Percentiles rank a stretch among this genome's conserved stretches.
Evolutionary conservation across 2,797 vertebrate genomes (phyloP).

Genomic region (Gambelia wislizenii): DNA sequence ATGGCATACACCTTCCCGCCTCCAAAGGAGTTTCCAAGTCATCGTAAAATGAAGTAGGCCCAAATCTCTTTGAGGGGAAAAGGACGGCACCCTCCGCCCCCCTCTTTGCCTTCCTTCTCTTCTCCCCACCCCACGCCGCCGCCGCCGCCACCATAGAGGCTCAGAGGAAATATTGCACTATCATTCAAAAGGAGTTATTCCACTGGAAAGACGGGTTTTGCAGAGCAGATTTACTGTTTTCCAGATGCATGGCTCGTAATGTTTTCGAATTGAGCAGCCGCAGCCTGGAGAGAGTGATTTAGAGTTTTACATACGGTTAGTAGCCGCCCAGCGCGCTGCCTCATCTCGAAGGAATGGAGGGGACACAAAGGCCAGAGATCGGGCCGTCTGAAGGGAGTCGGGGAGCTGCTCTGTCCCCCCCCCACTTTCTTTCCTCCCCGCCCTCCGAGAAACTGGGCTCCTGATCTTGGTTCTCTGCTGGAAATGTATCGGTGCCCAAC

Average conservation of each 20-base stretch:
- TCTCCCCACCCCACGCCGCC: not conserved
- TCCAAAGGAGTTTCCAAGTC: conserved; percentile 57
- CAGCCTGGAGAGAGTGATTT: conserved; percentile 57
- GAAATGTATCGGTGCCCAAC: conserved; percentile 45
- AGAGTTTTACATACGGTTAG: conserved; percentile 55
- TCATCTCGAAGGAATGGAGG: conserved; percentile 26
- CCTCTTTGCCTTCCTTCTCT: not conserved
- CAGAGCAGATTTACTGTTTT: conserved; percentile 68
- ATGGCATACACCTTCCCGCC: conserved; percentile 53
- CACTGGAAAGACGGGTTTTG: conserved; percentile 66
- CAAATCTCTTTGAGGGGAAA: conserved; percentile 50
- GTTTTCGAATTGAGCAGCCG: conserved; percentile 69
- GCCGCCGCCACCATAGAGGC: conserved; percentile 20
- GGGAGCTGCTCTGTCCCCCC: rapidly evolving
- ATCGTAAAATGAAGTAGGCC: conserved; percentile 70
- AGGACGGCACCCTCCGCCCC: conserved; percentile 27
- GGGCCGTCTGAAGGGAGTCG: not conserved
- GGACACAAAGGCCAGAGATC: not conserved
- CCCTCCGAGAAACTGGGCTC: not conserved
- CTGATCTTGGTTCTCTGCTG: not conserved
- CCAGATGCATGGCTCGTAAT: conserved; percentile 73
- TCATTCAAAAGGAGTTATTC: conserved; percentile 68
- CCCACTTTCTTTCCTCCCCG: rapidly evolving
- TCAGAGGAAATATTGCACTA: conserved; percentile 44
- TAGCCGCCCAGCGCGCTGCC: conserved; percentile 29